Evolutionary conservation across 2,888 invertebrate species (phyloP), one percentile per base, ranked within the genome.

Genomic region (Cataglyphis albicans): DNA sequence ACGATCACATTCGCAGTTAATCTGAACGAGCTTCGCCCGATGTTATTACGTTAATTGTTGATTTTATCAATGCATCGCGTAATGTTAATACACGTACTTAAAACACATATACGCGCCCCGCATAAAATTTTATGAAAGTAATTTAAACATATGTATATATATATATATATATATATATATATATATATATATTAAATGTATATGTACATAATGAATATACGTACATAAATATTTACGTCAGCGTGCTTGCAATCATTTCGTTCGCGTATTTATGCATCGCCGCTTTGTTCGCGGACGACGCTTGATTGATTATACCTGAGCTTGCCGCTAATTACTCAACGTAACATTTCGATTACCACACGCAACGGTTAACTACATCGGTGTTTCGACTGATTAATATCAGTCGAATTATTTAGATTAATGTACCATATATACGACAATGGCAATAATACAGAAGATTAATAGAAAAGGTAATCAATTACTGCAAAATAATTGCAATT

Each of bases 331-430:
- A 78, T 78, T 78, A 78, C 73, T 78, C 78, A 73, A 78, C 44
- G 59, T 78, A 78, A 78, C 73, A 78, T 78, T 78, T 72, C 78
- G 73, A 78, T 78, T 78, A 78, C 41, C 12, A 15, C 78, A 78
- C 59, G 59, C 44, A 73, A 78, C 44, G 73, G 59, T 72, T 35
- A 78, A 78, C 73, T 78, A 21, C 57, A 78, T 41, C 59, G 73
- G 35, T 72, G 78, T 72, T 78, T 44, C 73, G 35, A 72, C 57
- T 73, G 59, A 59, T 76, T 68, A 76, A 67, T 76, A 76, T 73
- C 78, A 55, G 59, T 78, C 25, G 25, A 25, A 25, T 18, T 38
- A 59, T 59, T 73, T 78, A 59, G 59, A 78, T 72, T 78, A 78
- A 78, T 59, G 78, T 29, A 15, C 18, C 12, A 21, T 48, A 32